Evolutionary conservation across 2,888 invertebrate species (phyloP).

Genomic region (Apoderus coryli): DNA sequence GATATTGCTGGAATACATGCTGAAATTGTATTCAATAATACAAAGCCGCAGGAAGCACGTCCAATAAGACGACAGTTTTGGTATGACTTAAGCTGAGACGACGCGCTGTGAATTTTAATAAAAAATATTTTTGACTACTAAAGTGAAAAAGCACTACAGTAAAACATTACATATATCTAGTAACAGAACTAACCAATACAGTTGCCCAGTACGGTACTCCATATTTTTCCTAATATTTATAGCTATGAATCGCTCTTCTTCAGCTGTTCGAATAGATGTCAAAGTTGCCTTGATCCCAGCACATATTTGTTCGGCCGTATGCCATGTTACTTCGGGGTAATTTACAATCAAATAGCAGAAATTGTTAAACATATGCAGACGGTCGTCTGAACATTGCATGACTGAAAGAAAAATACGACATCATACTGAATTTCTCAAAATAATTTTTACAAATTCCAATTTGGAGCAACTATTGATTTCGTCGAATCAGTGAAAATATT

Average conservation of each 20-base stretch:
- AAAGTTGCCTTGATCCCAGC: conserved; percentile 55
- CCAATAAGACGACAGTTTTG: too few species aligned
- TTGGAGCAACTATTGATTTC: too few species aligned
- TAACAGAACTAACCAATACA: conserved; percentile 55
- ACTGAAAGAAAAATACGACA: conserved; percentile 31
- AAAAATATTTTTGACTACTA: too few species aligned
- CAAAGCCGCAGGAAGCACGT: too few species aligned
- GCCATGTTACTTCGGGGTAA: conserved; percentile 64
- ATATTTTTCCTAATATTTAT: conserved; percentile 51
- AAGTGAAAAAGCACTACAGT: too few species aligned
- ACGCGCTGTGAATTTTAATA: too few species aligned
- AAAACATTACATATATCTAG: too few species aligned
- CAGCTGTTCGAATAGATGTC: conserved; percentile 49
- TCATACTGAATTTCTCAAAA: not conserved
- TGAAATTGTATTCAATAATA: too few species aligned
- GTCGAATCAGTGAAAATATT: not conserved
- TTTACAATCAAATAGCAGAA: conserved; percentile 65
- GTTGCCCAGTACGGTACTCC: conserved; percentile 55
- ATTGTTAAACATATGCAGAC: conserved; percentile 51
- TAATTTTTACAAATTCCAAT: too few species aligned
- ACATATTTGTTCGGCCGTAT: conserved; percentile 53
- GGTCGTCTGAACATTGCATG: conserved; percentile 55
- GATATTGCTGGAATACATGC: too few species aligned
- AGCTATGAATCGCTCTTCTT: conserved; percentile 57
- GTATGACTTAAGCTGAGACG: too few species aligned